A percentile compares a stretch with the other conserved stretches of the same genome.
These are phyloP conservation scores for Drosophila pandora DNA, from an alignment of 1,140 invertebrate genomes.

Conservation along the genomic window DNA sequence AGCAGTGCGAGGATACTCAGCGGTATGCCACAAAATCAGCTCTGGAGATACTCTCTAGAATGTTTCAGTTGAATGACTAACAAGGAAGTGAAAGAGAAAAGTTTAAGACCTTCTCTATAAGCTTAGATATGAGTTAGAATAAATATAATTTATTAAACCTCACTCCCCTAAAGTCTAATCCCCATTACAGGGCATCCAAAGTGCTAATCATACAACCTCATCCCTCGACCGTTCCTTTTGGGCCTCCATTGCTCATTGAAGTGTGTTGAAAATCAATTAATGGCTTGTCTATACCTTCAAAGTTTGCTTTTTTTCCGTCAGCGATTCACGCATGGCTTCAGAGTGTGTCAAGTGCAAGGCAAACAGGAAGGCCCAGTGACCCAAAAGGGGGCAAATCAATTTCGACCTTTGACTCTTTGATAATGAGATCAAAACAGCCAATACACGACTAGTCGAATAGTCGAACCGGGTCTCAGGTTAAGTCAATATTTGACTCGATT, in stretches of 20 bases:
- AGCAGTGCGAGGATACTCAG: conserved; percentile 38
- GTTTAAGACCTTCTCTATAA: neutral
- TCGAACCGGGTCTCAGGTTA: conserved; percentile 50
- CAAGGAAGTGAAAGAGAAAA: neutral
- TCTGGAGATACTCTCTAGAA: conserved; percentile 13
- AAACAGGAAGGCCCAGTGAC: conserved; percentile 56
- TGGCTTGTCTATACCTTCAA: conserved; percentile 57
- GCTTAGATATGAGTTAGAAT: neutral
- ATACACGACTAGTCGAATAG: conserved; percentile 50
- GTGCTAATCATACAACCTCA: neutral
- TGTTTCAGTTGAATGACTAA: neutral
- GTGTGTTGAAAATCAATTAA: conserved; percentile 72
- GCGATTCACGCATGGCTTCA: conserved; percentile 72
- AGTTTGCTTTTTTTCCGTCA: conserved; percentile 43
- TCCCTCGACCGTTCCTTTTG: conserved; percentile 22
- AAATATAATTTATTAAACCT: no score
- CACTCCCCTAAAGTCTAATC: neutral
- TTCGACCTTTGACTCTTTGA: conserved; percentile 57
- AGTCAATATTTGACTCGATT: conserved; percentile 69
- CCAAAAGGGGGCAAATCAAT: conserved; percentile 64
- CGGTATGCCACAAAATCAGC: conserved; percentile 62
- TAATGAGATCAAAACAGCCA: conserved; percentile 72
- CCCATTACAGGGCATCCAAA: conserved; percentile 5
- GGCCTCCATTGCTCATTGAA: conserved; percentile 51
- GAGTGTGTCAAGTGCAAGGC: conserved; percentile 74